phyloP scores from a whole-genome alignment of 2,888 invertebrate genomes.

The Melanchra persicariae region DNA sequence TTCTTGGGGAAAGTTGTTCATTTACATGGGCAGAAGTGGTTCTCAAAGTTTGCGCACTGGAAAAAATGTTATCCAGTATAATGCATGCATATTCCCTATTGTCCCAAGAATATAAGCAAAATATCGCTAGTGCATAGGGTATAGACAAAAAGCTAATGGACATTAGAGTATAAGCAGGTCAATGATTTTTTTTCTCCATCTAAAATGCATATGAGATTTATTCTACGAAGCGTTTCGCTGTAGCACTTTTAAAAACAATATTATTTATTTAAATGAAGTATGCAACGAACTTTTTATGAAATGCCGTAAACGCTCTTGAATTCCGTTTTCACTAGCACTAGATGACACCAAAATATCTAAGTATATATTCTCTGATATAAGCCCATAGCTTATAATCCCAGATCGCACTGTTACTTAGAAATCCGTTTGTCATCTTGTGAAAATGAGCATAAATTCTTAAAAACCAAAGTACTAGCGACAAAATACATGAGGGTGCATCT shows the following conservation, averaged over 20 bases:
- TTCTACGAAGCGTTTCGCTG: background rate
- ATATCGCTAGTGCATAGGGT: background rate
- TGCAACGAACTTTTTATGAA: constrained; percentile 1
- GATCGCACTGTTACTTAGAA: background rate
- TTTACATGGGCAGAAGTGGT: too few species aligned
- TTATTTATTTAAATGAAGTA: background rate
- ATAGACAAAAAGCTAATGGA: constrained; percentile 31
- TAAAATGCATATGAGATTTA: background rate
- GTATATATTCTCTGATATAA: background rate
- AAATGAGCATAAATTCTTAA: background rate
- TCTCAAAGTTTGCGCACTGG: too few species aligned
- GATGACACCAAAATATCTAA: background rate
- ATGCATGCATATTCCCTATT: too few species aligned
- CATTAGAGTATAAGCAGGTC: constrained; percentile 19
- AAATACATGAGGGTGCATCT: constrained; percentile 39
- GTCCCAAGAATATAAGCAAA: constrained; percentile 20
- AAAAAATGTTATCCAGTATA: too few species aligned
- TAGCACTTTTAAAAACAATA: background rate
- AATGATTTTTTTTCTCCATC: background rate
- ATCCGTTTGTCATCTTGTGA: background rate
- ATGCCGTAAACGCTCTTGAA: too few species aligned
- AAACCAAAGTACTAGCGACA: background rate
- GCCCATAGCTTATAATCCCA: background rate
- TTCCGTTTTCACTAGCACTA: too few species aligned
- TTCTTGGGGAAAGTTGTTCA: too few species aligned